Evolutionary conservation across 2,888 invertebrate species (phyloP), one percentile per base, ranked within the genome.

Genomic region (Deroplatys truncata): DNA sequence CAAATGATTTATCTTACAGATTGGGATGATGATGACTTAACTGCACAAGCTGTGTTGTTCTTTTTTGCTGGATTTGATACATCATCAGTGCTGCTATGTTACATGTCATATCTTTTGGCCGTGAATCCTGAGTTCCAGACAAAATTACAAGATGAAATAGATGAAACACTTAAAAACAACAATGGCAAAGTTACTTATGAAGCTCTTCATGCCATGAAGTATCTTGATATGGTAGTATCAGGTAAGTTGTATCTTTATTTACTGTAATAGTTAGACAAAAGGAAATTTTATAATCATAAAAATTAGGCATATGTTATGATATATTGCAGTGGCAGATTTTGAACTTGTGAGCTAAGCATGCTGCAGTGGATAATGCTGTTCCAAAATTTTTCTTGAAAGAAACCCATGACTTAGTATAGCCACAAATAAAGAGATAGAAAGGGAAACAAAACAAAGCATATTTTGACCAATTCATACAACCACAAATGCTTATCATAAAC

Each of bases 211-310:
- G 93, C 93, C 49, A 94, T 96, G 95, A 93, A 93, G 29, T 96
- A 96, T 90, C 92, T 96, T 93, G 96, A 96, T 90, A 95, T 95
- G 95, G 95, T 96, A 0, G 92, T 92, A 89, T 86, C 90, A 89
- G 92, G 92, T 92, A 90, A 90, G 56, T 20, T 72, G 20, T 20
- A 72, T 7, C 1, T 20, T 72, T 72, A 20, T 25, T 72, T 16
- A 20, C 20, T 20, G 16, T 15, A 20, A 72, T 72, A 20, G 56
- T 56, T 35, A 35, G 8, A n/a, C n/a, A n/a, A n/a, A n/a, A n/a
- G 8, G 8, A 35, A 35, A 13, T 16, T 13, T 56, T 15, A 56
- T 5, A 56, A 56, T 16, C 56, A 5, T 15, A 56, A 56, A 56
- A 56, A 56, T 56, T 56, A 20, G 35, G 35, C n/a, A n/a, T n/a